phyloP scores from a whole-genome alignment of 2,113 vertebrate species.

The Cinclus cinclus region DNA sequence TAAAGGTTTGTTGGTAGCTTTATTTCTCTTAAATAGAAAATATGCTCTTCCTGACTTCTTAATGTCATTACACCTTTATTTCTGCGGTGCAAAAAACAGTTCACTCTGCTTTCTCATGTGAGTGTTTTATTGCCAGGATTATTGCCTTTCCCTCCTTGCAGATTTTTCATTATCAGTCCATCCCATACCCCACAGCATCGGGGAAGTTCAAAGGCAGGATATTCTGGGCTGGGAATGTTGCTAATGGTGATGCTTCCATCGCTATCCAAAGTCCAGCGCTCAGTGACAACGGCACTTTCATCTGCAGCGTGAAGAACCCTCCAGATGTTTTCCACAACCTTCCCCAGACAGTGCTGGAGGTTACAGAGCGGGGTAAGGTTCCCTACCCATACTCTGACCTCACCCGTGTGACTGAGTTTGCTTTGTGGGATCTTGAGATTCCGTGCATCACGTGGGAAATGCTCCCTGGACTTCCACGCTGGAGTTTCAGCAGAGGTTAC shows the following conservation, averaged over 20 bases:
- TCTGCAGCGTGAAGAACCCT: slow-evolving; percentile 89
- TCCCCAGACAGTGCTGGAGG: slow-evolving; percentile 75
- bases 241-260: slow-evolving; percentile 83
- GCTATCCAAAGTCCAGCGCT: slow-evolving; percentile 74
- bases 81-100: not conserved
- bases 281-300: slow-evolving; percentile 90
- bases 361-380: slow-evolving; percentile 82
- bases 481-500: not conserved
- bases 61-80: not conserved
- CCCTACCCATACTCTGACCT: rapidly evolving
- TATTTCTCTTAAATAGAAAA: not conserved
- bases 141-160: slow-evolving; percentile 34
- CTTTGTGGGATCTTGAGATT: not conserved
- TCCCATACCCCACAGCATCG: slow-evolving; percentile 66
- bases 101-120: not conserved
- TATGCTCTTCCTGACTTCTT: not conserved
- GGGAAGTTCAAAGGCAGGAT: slow-evolving; percentile 84
- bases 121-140: not conserved
- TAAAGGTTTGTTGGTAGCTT: not conserved
- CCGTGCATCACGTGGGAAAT: rapidly evolving
- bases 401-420: rapidly evolving
- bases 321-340: slow-evolving; percentile 90
- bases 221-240: slow-evolving; percentile 81
- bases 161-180: slow-evolving; percentile 89
- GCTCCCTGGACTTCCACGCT: not conserved